Base-by-base conservation (phyloP, 2,888 invertebrate species). In the Phyllotreta striolata region DNA sequence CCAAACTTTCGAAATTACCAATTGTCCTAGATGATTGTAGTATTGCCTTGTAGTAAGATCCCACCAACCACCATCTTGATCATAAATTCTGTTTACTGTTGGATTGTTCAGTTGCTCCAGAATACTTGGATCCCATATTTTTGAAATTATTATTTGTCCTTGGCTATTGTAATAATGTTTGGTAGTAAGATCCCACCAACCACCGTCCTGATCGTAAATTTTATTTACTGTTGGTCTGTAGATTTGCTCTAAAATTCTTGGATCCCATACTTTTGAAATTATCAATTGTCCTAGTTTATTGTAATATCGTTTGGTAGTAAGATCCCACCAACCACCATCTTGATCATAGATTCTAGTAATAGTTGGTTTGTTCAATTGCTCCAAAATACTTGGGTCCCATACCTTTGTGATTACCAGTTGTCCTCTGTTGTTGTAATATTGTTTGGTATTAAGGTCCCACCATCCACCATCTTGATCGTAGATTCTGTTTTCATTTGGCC, bases 381-480 rank as follows among this genome's bases (percentile, higher is more conserved):
- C 10, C n/a, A 44, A n/a, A 44, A 13, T 13, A 13, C 14, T 44
- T 13, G 10, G 7, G 12, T 44, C 14, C n/a, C n/a, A 10, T 4
- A 47, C 24, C 24, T n/a, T 47, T 9, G 24, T 47, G n/a, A 14
- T 47, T 9, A 47, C 34, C 47, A 14, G 24, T 47, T 47, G 14
- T 6, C 47, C 47, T 3, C 14, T 24, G 1, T n/a, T 6, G 6
- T 47, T 47, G 47, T 14, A 47, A 5, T 47, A 47, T 6, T 14
- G 9, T 13, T 12, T 6, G 9, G 47, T 47, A 5, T 1, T 47
- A 6, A 12, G 47, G 24, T 47, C 47, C 47, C 47, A 47, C 47
- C 47, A 47, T 10, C 47, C 47, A 9, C 47, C 47, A 6, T 47
- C 47, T 6, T 47, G 14, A 14, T 47, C 47, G 12, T 47, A 47